phyloP scores from a whole-genome alignment of 2,113 vertebrate genomes.

The Rhizomys pruinosus region DNA sequence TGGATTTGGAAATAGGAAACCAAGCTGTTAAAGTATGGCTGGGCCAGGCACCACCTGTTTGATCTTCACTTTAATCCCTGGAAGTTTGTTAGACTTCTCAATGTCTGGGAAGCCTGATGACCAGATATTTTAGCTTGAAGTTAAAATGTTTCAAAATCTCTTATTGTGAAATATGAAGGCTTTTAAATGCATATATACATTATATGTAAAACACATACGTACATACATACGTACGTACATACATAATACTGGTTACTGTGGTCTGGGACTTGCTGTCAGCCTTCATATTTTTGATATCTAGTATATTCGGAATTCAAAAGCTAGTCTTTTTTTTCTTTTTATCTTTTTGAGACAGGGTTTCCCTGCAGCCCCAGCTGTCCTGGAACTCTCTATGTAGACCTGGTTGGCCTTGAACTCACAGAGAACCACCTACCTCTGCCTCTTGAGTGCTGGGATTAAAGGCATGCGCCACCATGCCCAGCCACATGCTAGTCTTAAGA shows the following conservation, averaged over 20 bases:
- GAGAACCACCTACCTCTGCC: too few species aligned
- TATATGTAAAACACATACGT: too few species aligned
- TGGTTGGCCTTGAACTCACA: too few species aligned
- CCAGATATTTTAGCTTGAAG: not conserved
- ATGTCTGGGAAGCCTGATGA: not conserved
- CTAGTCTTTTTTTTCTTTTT: not conserved
- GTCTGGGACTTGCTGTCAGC: not conserved
- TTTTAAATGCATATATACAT: not conserved
- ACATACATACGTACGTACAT: too few species aligned
- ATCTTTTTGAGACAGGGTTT: too few species aligned
- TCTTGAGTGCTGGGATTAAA: too few species aligned
- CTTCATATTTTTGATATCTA: not conserved
- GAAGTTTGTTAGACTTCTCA: constrained; percentile 29
- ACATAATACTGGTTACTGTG: not conserved
- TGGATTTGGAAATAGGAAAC: constrained; percentile 13
- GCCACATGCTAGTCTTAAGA: too few species aligned
- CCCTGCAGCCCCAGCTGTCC: too few species aligned
- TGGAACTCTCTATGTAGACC: too few species aligned
- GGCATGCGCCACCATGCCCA: too few species aligned
- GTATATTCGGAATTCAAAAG: not conserved
- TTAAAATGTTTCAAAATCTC: not conserved
- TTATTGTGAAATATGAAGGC: constrained; percentile 21
- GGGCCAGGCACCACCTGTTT: constrained; percentile 1
- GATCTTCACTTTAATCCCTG: constrained; percentile 13
- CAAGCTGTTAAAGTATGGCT: not conserved